Conservation (phyloP, 2,888 invertebrate species). For the Epistrophe grossulariae region DNA sequence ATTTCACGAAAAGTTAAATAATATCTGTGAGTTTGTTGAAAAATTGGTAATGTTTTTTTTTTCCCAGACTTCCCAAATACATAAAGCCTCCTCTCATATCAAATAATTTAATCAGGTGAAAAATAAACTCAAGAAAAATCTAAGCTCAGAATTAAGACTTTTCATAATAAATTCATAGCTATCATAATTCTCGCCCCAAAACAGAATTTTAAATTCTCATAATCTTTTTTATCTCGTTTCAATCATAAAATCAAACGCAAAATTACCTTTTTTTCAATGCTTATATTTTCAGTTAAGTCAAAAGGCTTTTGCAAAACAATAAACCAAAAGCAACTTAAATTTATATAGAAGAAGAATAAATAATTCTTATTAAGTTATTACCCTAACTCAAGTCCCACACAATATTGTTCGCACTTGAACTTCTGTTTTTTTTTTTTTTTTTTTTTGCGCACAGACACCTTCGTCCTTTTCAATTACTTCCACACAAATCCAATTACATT, state of each 20-base stretch:
- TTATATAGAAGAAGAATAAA: neutral
- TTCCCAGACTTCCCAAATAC: too few species aligned
- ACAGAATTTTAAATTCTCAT: neutral
- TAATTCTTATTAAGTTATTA: neutral
- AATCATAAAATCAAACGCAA: neutral
- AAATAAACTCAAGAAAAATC: too few species aligned
- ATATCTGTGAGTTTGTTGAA: too few species aligned
- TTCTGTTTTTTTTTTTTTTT: too few species aligned
- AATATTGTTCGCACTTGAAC: conserved; percentile 23
- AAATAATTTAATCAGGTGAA: too few species aligned
- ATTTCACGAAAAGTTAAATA: too few species aligned
- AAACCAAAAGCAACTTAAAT: neutral
- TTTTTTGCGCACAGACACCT: conserved; percentile 28
- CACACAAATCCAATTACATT: conserved; percentile 67
- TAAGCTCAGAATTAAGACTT: too few species aligned
- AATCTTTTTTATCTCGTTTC: neutral
- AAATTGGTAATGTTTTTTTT: too few species aligned
- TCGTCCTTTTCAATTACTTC: conserved; percentile 68
- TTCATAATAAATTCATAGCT: too few species aligned
- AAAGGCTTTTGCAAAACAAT: neutral
- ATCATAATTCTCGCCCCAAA: too few species aligned
- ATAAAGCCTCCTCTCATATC: too few species aligned
- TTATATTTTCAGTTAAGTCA: neutral
- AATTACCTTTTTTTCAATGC: neutral
- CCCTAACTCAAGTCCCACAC: neutral